Percentiles rank a stretch among this genome's conserved stretches.
Conservation (phyloP, 2,888 invertebrate genomes). For the Phortica okadai region DNA sequence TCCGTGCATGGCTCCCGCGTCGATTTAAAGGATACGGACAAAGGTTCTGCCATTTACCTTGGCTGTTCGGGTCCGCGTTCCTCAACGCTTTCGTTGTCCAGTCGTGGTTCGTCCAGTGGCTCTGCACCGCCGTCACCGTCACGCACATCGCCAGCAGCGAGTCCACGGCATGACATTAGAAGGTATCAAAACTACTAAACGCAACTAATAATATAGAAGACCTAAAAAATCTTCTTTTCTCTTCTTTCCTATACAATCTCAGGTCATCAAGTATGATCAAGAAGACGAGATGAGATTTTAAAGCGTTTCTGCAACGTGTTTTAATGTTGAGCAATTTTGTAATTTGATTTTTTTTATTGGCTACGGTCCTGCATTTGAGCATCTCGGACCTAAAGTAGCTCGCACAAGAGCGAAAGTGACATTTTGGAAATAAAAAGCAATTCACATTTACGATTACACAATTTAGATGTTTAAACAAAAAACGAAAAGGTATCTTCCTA, state of each 20-base stretch:
- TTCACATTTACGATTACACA: not conserved
- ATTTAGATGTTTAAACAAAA: not conserved
- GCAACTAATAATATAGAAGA: not conserved
- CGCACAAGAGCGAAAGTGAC: not conserved
- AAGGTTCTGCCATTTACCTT: slow-evolving; percentile 80
- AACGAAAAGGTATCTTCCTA: not conserved
- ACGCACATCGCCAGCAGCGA: slow-evolving; percentile 83
- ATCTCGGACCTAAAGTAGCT: not conserved
- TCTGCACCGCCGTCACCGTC: slow-evolving; percentile 87
- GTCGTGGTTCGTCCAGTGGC: slow-evolving; percentile 79
- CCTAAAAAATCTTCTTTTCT: not conserved
- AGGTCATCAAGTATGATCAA: slow-evolving; percentile 69
- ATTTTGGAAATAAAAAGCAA: not conserved
- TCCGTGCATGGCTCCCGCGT: slow-evolving; percentile 85
- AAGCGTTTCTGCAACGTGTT: not conserved
- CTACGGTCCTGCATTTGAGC: not conserved
- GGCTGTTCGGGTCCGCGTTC: slow-evolving; percentile 76
- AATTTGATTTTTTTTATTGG: not conserved
- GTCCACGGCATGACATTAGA: slow-evolving; percentile 83
- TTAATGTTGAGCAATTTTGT: not conserved
- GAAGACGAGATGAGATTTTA: slow-evolving; percentile 67
- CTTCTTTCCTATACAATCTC: not conserved
- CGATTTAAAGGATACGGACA: slow-evolving; percentile 81
- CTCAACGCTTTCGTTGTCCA: slow-evolving; percentile 73
- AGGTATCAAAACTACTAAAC: slow-evolving; percentile 56